phyloP scores from a whole-genome alignment of 1,140 invertebrate genomes.

The Bombus consobrinus region DNA sequence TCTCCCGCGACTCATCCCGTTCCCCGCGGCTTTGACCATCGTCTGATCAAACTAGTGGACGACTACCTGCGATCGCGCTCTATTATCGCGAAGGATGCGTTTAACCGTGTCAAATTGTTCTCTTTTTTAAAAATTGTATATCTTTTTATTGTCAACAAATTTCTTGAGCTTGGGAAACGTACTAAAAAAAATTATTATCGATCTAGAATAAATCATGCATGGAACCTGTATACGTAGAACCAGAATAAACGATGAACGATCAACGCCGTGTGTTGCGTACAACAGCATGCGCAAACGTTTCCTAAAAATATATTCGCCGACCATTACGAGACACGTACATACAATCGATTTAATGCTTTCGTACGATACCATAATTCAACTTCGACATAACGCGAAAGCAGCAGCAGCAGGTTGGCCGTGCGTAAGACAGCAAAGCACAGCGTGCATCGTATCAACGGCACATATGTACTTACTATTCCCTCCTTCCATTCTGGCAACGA shows the following conservation, averaged over 20 bases:
- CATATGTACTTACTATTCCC: constrained; percentile 30
- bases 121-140: too few relatives aligned
- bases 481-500: constrained; percentile 67
- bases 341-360: not conserved
- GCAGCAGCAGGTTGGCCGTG: not conserved
- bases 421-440: too few relatives aligned
- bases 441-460: constrained; percentile 26
- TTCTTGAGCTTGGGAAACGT: too few relatives aligned
- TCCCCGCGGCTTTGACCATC: not conserved
- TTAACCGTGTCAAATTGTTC: too few relatives aligned
- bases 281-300: not conserved
- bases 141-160: too few relatives aligned
- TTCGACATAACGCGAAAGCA: not conserved
- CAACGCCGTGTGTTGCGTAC: too few relatives aligned
- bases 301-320: not conserved
- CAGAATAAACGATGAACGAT: too few relatives aligned
- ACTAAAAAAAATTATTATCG: too few relatives aligned
- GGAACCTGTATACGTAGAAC: too few relatives aligned
- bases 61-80: constrained; percentile 6
- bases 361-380: not conserved
- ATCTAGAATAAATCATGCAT: too few relatives aligned
- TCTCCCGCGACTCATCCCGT: not conserved
- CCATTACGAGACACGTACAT: not conserved
- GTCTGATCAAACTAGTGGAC: not conserved
- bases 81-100: not conserved